Evolutionary conservation across 23 tunicate species (phyloP).

Genomic region (Pegea sp.): DNA sequence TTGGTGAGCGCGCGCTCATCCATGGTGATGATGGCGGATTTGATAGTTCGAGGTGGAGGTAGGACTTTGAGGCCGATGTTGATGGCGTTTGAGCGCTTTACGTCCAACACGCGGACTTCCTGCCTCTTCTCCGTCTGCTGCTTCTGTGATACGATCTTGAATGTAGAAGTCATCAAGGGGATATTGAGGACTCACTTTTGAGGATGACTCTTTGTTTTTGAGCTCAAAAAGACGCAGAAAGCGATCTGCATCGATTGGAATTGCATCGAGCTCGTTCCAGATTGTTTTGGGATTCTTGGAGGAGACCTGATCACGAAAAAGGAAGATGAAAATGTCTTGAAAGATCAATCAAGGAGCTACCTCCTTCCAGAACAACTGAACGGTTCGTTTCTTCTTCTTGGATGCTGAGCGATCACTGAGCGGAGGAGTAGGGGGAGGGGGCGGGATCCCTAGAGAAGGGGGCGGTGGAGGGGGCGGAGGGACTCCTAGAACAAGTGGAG

Average conservation of each 20-base stretch:
- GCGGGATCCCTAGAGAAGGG: constrained; percentile 10
- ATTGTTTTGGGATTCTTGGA: constrained; percentile 14
- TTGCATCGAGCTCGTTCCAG: constrained; percentile 70
- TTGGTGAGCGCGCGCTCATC: constrained; percentile 84
- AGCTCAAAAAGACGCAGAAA: constrained; percentile 38
- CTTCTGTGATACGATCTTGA: constrained; percentile 14
- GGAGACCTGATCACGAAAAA: too few relatives aligned
- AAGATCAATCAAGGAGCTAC: constrained; percentile 4
- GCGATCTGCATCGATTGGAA: constrained; percentile 37
- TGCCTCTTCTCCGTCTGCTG: constrained; percentile 56
- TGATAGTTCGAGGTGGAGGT: constrained; percentile 86
- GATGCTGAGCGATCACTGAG: not conserved
- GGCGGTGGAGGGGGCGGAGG: constrained; percentile 19
- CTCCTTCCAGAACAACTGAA: constrained; percentile 93
- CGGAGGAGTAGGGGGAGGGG: constrained; percentile 16
- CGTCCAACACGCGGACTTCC: constrained; percentile 63
- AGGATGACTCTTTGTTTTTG: constrained; percentile 33
- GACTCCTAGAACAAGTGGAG: constrained; percentile 9
- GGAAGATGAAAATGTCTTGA: too few relatives aligned
- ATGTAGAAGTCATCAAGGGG: too few relatives aligned
- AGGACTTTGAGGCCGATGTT: constrained; percentile 88
- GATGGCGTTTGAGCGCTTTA: constrained; percentile 91
- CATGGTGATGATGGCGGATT: constrained; percentile 93
- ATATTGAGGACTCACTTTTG: constrained; percentile 18
- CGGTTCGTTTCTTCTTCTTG: constrained; percentile 33